These are phyloP conservation scores for Gallirallus australis DNA, from an alignment of 2,797 vertebrate genomes.

Conservation along the genomic window DNA sequence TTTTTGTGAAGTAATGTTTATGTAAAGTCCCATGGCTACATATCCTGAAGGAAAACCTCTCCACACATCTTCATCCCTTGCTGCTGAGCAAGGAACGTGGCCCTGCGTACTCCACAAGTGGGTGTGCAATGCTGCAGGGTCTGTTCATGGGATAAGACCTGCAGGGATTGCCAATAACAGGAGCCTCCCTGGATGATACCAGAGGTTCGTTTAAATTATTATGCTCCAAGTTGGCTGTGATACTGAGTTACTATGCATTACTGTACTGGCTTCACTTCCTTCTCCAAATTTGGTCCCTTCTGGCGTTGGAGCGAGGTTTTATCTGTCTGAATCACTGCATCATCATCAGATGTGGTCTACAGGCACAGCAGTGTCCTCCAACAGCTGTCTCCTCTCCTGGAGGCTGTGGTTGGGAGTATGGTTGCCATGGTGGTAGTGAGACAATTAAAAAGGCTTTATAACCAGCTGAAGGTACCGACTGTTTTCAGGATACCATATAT, in stretches of 20 bases:
- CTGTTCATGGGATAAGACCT: neutral
- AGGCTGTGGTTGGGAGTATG: neutral
- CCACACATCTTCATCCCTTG: neutral
- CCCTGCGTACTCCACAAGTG: fast-evolving
- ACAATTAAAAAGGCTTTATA: constrained; percentile 52
- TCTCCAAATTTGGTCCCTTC: neutral
- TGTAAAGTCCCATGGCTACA: neutral
- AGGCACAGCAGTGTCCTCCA: neutral
- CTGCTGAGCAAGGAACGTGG: fast-evolving
- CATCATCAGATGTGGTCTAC: neutral
- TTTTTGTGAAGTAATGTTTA: neutral
- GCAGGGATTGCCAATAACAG: fast-evolving
- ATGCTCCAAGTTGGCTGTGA: neutral
- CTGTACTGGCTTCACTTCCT: neutral
- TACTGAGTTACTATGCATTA: neutral
- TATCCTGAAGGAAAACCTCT: neutral
- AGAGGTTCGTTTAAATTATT: neutral
- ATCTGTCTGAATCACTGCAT: neutral
- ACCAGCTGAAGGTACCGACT: constrained; percentile 26
- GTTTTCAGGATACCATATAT: constrained; percentile 64
- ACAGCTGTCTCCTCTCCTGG: neutral
- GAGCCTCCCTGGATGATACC: neutral
- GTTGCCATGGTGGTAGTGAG: constrained; percentile 39
- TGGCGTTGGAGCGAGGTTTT: neutral
- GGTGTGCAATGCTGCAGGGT: neutral